Evolutionary conservation across 2,888 invertebrate genomes (phyloP).

Genomic region (Timema cristinae): DNA sequence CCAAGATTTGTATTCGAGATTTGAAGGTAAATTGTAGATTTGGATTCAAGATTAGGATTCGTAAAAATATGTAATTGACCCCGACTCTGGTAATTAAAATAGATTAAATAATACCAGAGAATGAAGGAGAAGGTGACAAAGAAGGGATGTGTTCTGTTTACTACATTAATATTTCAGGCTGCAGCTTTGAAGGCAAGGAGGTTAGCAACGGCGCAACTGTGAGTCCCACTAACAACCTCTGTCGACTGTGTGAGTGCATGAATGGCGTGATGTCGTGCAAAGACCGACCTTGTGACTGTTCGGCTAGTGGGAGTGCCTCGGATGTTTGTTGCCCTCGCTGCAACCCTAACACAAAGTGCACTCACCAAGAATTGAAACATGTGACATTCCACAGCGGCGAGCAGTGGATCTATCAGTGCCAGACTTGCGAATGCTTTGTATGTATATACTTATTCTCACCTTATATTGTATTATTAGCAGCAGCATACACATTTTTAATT

Average conservation of each 20-base stretch:
- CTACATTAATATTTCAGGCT: slow-evolving; percentile 43
- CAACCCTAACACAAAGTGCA: slow-evolving; percentile 67
- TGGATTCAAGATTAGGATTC: no score
- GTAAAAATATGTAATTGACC: no score
- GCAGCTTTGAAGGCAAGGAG: slow-evolving; percentile 66
- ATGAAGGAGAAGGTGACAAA: not conserved
- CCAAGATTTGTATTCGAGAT: no score
- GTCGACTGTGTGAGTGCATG: slow-evolving; percentile 51
- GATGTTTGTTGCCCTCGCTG: slow-evolving; percentile 75
- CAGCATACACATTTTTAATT: no score
- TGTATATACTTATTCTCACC: slow-evolving; percentile 44
- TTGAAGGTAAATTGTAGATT: no score
- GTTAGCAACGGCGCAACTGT: slow-evolving; percentile 56
- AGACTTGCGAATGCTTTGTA: slow-evolving; percentile 87
- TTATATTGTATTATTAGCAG: no score
- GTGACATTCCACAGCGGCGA: slow-evolving; percentile 76
- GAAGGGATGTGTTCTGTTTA: not conserved
- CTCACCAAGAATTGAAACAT: slow-evolving; percentile 73
- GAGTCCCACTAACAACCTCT: slow-evolving; percentile 47
- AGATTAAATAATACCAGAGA: no score
- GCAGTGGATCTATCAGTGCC: slow-evolving; percentile 87
- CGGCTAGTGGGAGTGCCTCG: slow-evolving; percentile 13
- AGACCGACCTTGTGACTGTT: slow-evolving; percentile 66
- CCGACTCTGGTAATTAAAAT: no score
- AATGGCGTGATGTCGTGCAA: slow-evolving; percentile 64